A percentile compares a stretch with the other conserved stretches of the same genome.
Evolutionary conservation across 2,113 vertebrate species (phyloP).

Genomic region (Grammomys dolichurus): DNA sequence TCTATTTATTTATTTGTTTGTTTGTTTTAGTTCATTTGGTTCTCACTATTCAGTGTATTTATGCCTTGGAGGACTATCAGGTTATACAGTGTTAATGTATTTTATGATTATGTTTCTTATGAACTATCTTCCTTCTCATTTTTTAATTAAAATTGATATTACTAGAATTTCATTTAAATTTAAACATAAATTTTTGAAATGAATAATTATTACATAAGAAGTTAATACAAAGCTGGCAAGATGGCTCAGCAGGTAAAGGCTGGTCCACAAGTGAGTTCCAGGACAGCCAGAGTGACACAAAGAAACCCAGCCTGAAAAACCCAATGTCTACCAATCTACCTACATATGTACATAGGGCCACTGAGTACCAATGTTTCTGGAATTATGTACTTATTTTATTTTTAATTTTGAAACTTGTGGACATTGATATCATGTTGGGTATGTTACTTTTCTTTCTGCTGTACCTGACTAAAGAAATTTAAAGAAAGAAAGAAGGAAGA

Average conservation of each 20-base stretch:
- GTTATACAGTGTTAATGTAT: background rate
- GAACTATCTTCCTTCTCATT: background rate
- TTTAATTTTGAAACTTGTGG: background rate
- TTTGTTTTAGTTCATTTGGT: background rate
- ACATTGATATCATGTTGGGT: background rate
- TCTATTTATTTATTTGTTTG: background rate
- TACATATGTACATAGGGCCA: background rate
- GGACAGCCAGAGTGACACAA: background rate
- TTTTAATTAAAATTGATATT: background rate
- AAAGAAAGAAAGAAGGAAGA: background rate
- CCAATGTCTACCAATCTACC: background rate
- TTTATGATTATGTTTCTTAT: background rate
- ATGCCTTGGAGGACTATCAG: background rate
- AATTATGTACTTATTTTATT: background rate
- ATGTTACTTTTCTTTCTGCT: background rate
- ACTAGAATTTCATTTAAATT: background rate
- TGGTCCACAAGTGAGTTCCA: background rate
- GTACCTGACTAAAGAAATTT: background rate
- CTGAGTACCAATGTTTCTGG: background rate
- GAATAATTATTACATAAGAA: background rate
- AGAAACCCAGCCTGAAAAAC: too few relatives aligned
- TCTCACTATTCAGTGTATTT: background rate
- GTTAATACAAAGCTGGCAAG: too few relatives aligned
- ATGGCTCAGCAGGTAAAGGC: too few relatives aligned
- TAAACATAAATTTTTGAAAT: background rate